phyloP scores from a whole-genome alignment of 1,140 invertebrate species.

The Drosophila lowei region DNA sequence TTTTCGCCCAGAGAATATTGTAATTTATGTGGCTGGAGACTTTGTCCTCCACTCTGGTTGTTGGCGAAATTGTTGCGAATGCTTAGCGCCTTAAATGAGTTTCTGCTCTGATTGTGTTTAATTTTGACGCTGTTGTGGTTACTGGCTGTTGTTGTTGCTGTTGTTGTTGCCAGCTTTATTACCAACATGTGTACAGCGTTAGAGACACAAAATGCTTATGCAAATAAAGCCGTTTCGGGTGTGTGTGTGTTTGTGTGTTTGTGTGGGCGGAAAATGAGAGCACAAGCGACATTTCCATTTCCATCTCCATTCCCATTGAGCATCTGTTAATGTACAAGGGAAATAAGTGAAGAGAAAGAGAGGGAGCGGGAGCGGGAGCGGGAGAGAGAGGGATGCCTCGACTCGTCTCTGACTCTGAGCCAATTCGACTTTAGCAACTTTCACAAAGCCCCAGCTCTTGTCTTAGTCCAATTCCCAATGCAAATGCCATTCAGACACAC shows the following conservation, averaged over 20 bases:
- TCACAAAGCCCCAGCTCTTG: conserved; percentile 59
- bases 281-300: conserved; percentile 62
- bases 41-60: conserved; percentile 24
- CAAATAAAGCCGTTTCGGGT: conserved; percentile 29
- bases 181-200: conserved; percentile 49
- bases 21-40: conserved; percentile 52
- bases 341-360: background rate
- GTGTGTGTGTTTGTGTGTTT: conserved; percentile 3
- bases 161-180: conserved; percentile 28
- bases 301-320: conserved; percentile 62
- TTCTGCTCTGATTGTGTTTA: conserved; percentile 81
- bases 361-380: too few species aligned
- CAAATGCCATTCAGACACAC: conserved; percentile 59
- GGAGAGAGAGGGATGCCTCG: background rate
- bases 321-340: conserved; percentile 63
- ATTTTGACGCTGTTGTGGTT: conserved; percentile 58
- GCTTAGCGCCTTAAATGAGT: conserved; percentile 79
- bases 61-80: conserved; percentile 72
- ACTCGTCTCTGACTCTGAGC: conserved; percentile 29
- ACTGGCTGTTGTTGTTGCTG: background rate
- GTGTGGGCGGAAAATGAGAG: conserved; percentile 54
- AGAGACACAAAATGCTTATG: conserved; percentile 48
- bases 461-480: conserved; percentile 74
- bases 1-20: conserved; percentile 27
- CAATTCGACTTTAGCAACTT: conserved; percentile 65